Percentiles rank a stretch among this genome's conserved stretches.
Conservation (phyloP, 2,113 vertebrate genomes). For the Leptosomus discolor region DNA sequence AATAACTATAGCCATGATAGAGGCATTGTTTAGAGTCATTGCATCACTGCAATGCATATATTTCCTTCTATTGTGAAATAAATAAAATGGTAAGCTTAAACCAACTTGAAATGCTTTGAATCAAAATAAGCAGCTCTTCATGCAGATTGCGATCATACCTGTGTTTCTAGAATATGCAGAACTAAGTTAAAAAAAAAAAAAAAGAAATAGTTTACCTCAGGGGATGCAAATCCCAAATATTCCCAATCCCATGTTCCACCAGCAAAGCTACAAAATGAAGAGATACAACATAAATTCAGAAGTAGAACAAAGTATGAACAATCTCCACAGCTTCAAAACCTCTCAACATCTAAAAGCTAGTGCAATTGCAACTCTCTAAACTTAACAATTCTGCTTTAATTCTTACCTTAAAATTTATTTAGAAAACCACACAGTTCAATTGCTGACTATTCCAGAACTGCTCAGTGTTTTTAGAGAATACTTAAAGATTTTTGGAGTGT, state of each 20-base stretch:
- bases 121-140: slow-evolving; percentile 43
- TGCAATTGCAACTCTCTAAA: background rate
- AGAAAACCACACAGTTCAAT: background rate
- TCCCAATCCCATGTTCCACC: slow-evolving; percentile 99
- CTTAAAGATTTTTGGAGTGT: background rate
- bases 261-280: slow-evolving; percentile 87
- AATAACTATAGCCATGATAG: background rate
- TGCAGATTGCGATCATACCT: slow-evolving; percentile 50
- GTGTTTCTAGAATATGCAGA: slow-evolving; percentile 52
- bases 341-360: background rate
- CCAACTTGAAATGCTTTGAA: slow-evolving; percentile 24
- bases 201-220: slow-evolving; percentile 87
- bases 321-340: background rate
- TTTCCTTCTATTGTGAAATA: slow-evolving; percentile 65
- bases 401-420: background rate
- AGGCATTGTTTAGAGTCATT: background rate
- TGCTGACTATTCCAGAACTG: background rate
- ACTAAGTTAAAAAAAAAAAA: background rate
- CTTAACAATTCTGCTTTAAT: background rate
- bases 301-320: background rate
- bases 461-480: background rate
- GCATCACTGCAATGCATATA: slow-evolving; percentile 17
- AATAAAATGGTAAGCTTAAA: slow-evolving; percentile 42
- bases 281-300: slow-evolving; percentile 59
- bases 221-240: slow-evolving; percentile 97